Conservation (phyloP, 1,140 invertebrate species). For the Nymphalis io region DNA sequence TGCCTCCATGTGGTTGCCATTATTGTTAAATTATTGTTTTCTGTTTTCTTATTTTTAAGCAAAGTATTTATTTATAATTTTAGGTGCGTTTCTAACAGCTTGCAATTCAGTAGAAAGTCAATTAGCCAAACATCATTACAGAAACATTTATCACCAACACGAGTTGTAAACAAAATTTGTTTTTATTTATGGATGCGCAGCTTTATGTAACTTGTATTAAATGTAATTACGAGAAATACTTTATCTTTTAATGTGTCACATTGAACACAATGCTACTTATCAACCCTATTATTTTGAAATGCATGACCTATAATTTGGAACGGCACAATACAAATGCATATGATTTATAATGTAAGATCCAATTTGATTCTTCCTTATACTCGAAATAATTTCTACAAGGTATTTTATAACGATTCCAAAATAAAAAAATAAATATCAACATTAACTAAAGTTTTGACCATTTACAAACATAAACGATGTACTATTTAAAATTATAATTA, state of each 20-base stretch:
- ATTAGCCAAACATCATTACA: no score
- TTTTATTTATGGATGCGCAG: no score
- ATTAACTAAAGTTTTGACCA: no score
- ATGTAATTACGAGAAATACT: slow-evolving; percentile 5
- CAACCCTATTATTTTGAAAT: slow-evolving; percentile 1
- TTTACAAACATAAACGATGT: no score
- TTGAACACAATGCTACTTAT: not conserved
- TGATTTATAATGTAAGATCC: not conserved
- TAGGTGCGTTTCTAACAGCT: not conserved
- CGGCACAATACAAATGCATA: not conserved
- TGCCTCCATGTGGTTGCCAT: slow-evolving; percentile 44
- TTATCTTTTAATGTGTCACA: not conserved
- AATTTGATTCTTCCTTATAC: not conserved
- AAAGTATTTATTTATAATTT: slow-evolving; percentile 16
- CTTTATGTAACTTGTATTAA: not conserved
- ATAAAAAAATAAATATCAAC: no score
- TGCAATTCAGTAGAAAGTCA: no score
- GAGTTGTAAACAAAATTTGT: no score
- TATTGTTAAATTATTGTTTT: slow-evolving; percentile 41
- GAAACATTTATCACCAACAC: no score
- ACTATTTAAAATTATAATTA: no score
- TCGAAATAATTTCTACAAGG: not conserved
- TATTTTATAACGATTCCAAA: not conserved
- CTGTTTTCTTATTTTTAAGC: slow-evolving; percentile 8
- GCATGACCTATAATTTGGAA: not conserved